Evolutionary conservation across 2,888 invertebrate genomes (phyloP).

Genomic region (Phasia obesa): DNA sequence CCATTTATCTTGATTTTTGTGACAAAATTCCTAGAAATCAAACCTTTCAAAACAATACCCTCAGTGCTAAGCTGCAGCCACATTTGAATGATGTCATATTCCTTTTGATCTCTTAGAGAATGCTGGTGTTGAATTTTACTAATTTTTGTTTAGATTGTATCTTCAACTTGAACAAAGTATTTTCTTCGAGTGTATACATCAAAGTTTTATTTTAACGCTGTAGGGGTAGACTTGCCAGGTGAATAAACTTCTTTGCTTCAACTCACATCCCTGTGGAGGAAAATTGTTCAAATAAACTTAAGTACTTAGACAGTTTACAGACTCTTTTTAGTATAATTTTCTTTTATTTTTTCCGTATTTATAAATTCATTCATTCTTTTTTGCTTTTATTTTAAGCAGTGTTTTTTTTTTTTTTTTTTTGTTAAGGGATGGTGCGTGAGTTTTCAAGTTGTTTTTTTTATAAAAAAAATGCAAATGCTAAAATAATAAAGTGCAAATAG

Average conservation of each 20-base stretch:
- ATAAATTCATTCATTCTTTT: constrained; percentile 51
- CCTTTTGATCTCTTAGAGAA: too few relatives aligned
- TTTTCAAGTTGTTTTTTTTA: background rate
- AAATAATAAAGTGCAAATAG: constrained; percentile 25
- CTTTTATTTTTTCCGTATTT: constrained; percentile 56
- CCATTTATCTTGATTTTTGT: too few relatives aligned
- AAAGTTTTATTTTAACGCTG: constrained; percentile 29
- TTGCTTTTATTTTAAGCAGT: constrained; percentile 33
- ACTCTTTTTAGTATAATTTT: constrained; percentile 56
- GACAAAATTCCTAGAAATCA: too few relatives aligned
- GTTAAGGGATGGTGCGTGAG: constrained; percentile 52
- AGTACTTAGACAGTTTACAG: constrained; percentile 70
- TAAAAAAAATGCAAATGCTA: constrained; percentile 4
- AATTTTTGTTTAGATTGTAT: background rate
- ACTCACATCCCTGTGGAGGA: constrained; percentile 37
- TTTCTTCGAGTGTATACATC: constrained; percentile 38
- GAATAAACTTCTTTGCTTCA: constrained; percentile 56
- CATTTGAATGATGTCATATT: too few relatives aligned
- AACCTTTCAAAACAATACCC: too few relatives aligned
- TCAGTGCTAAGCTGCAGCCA: too few relatives aligned
- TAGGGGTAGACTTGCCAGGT: constrained; percentile 56
- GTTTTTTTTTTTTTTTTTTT: constrained; percentile 30
- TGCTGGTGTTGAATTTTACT: background rate
- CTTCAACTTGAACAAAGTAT: background rate
- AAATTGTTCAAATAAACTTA: constrained; percentile 61